phyloP scores from a whole-genome alignment of 2,113 vertebrate genomes.

The Atractosteus spatula region DNA sequence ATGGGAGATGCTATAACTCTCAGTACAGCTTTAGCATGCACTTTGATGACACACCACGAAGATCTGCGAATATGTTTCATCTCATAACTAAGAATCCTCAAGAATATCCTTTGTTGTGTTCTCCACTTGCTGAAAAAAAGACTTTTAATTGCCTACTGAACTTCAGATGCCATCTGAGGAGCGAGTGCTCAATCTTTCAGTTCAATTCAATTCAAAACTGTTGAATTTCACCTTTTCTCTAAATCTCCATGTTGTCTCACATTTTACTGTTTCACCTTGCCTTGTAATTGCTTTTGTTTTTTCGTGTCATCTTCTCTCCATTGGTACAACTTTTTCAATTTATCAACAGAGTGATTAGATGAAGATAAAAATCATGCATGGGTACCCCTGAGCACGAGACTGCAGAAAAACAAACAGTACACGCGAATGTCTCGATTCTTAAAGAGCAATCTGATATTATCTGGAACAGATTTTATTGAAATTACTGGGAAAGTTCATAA shows the following conservation, averaged over 20 bases:
- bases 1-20: too few species aligned
- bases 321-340: slow-evolving; percentile 78
- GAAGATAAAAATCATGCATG: slow-evolving; percentile 60
- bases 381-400: slow-evolving; percentile 32
- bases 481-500: slow-evolving; percentile 81
- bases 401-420: slow-evolving; percentile 34
- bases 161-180: too few species aligned
- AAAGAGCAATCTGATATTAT: slow-evolving; percentile 59
- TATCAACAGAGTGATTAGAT: slow-evolving; percentile 70
- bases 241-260: slow-evolving; percentile 17
- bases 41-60: too few species aligned
- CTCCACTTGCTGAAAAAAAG: too few species aligned
- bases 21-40: too few species aligned
- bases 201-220: slow-evolving; percentile 41
- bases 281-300: slow-evolving; percentile 69
- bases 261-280: slow-evolving; percentile 33
- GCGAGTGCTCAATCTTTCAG: slow-evolving; percentile 40
- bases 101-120: too few species aligned
- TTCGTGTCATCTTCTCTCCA: slow-evolving; percentile 67
- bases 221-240: slow-evolving; percentile 47
- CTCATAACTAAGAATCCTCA: too few species aligned
- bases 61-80: too few species aligned
- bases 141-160: too few species aligned
- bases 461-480: slow-evolving; percentile 75
- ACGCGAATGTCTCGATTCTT: slow-evolving; percentile 36